phyloP scores from a whole-genome alignment of 92 coral and sea anemone species.

The Umimayanthus chanpuru region DNA sequence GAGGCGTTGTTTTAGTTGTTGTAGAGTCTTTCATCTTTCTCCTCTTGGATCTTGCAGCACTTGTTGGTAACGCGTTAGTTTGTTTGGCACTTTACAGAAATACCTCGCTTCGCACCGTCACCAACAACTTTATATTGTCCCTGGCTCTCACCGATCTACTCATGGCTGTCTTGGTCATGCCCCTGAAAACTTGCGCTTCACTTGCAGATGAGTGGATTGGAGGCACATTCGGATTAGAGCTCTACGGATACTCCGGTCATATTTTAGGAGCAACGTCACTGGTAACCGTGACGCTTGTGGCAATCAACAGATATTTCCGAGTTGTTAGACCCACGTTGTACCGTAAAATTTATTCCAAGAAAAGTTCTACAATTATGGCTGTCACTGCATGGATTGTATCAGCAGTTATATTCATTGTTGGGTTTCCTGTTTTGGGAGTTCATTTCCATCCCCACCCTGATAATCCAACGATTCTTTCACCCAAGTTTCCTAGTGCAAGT shows the following conservation, averaged over 20 bases:
- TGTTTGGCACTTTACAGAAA: not conserved
- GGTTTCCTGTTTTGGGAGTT: not conserved
- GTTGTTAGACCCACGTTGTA: not conserved
- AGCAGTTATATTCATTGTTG: not conserved
- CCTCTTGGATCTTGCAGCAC: not conserved
- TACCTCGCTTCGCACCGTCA: not conserved
- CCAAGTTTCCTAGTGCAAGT: not conserved
- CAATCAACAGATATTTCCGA: conserved; percentile 5
- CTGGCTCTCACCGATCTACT: not conserved
- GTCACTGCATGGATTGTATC: conserved; percentile 1
- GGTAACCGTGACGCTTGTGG: not conserved
- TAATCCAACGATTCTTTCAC: conserved; percentile 8
- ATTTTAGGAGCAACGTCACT: not conserved
- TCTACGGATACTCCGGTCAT: not conserved
- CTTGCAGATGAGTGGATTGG: conserved; percentile 8
- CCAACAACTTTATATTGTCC: conserved; percentile 1
- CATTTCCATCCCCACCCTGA: not conserved
- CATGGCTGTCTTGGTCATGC: not conserved
- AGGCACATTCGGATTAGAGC: not conserved
- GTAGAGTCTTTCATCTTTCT: not conserved
- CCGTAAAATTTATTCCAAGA: not conserved
- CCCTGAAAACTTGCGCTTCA: not conserved
- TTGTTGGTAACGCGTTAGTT: not conserved
- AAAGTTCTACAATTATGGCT: not conserved
- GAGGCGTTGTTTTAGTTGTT: not conserved